These are phyloP conservation scores for Augochlorella aurata DNA, from an alignment of 2,888 invertebrate species.

Conservation along the genomic window DNA sequence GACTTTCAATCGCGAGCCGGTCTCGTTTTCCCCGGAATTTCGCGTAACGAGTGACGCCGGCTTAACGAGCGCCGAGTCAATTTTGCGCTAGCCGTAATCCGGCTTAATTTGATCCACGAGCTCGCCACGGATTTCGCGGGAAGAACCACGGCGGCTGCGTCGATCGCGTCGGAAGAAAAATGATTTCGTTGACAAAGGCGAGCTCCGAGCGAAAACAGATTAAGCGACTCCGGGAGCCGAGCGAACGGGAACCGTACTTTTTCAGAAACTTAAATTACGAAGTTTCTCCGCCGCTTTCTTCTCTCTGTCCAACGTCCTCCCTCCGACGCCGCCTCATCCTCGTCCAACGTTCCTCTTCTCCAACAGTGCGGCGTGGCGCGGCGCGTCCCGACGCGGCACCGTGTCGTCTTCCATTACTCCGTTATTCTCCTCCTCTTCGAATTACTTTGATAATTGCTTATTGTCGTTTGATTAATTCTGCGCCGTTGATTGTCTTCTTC, in stretches of 20 bases:
- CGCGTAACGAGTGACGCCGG: constrained; percentile 34
- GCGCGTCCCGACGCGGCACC: neutral
- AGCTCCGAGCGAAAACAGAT: constrained; percentile 32
- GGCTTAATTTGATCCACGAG: constrained; percentile 34
- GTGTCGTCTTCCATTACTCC: neutral
- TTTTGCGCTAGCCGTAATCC: constrained; percentile 27
- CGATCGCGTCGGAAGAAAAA: constrained; percentile 24
- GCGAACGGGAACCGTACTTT: neutral
- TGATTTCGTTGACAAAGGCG: constrained; percentile 39
- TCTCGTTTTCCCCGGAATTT: neutral
- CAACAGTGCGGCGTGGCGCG: neutral
- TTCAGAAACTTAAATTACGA: constrained; percentile 43
- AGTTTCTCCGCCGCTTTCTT: constrained; percentile 18
- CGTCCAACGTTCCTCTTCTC: neutral
- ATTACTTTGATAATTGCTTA: constrained; percentile 50
- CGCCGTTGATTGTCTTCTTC: constrained; percentile 25
- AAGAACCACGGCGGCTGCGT: neutral
- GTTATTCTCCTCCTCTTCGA: neutral
- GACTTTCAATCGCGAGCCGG: constrained; percentile 7
- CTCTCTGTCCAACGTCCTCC: neutral
- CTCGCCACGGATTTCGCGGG: constrained; percentile 6
- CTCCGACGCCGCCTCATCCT: neutral
- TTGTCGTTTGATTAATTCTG: constrained; percentile 46
- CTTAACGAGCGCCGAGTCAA: constrained; percentile 38
- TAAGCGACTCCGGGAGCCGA: constrained; percentile 15